Evolutionary conservation across 2,113 vertebrate genomes (phyloP).

Genomic region (Calyptommatus sinebrachiatus): DNA sequence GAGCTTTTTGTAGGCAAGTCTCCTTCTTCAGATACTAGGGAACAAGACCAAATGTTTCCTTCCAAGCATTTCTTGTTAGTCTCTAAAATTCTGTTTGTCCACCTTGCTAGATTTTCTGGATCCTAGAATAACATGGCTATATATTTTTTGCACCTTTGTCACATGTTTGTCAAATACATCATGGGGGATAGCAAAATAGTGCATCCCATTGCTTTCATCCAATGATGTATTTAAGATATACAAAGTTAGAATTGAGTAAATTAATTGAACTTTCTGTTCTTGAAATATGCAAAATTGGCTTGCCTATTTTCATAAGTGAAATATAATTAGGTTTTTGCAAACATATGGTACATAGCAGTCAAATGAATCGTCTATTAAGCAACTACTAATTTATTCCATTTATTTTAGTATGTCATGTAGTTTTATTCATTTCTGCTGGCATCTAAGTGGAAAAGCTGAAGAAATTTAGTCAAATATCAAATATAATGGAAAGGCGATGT

Average conservation of each 20-base stretch:
- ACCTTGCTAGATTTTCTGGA: no score
- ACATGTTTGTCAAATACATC: constrained; percentile 42
- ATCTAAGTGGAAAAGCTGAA: constrained; percentile 43
- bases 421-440: constrained; percentile 41
- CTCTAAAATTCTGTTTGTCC: no score
- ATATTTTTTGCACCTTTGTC: not conserved
- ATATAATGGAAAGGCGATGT: no score
- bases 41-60: no score
- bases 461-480: constrained; percentile 25
- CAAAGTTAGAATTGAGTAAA: constrained; percentile 46
- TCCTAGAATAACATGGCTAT: no score
- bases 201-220: constrained; percentile 28
- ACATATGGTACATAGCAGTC: constrained; percentile 57
- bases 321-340: constrained; percentile 49
- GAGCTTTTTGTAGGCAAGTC: no score
- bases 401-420: constrained; percentile 54
- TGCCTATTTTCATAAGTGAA: constrained; percentile 52
- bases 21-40: no score
- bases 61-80: no score
- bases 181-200: constrained; percentile 28
- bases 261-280: constrained; percentile 53
- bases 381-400: constrained; percentile 63
- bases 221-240: constrained; percentile 46
- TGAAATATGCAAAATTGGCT: constrained; percentile 51
- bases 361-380: constrained; percentile 58